phyloP scores from a whole-genome alignment of 2,113 vertebrate species.

The Pelusios castaneus region DNA sequence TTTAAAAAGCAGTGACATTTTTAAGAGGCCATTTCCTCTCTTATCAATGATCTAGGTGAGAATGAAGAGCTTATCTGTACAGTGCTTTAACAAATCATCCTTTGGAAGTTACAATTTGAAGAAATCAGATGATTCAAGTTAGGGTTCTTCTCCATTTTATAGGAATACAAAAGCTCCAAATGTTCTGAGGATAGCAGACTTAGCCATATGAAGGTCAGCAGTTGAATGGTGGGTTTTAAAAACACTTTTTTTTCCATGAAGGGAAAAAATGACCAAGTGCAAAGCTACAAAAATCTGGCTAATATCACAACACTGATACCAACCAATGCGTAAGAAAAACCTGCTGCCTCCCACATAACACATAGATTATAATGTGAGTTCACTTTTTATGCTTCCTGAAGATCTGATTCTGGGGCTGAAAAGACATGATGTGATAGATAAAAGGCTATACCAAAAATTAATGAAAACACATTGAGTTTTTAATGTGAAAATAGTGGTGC shows the following conservation, averaged over 20 bases:
- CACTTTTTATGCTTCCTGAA: not conserved
- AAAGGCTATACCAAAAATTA: not conserved
- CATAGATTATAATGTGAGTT: not conserved
- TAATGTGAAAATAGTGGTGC: not conserved
- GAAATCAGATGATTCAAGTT: constrained; percentile 12
- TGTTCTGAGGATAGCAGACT: not conserved
- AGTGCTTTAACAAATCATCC: constrained; percentile 30
- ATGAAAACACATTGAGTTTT: not conserved
- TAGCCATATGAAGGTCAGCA: constrained; percentile 7
- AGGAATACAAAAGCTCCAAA: not conserved
- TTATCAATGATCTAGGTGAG: constrained; percentile 56
- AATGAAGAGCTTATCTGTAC: constrained; percentile 1
- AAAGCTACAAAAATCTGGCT: not conserved
- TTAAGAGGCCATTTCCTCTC: constrained; percentile 60
- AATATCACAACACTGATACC: not conserved
- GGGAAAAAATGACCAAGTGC: not conserved
- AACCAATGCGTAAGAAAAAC: not conserved
- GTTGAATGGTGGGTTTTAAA: constrained; percentile 7
- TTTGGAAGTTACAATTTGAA: not conserved
- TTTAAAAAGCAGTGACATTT: constrained; percentile 71
- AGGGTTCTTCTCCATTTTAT: not conserved
- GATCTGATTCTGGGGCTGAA: not conserved
- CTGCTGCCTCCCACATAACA: not conserved
- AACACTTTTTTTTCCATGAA: constrained; percentile 1
- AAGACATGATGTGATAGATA: not conserved